Evolutionary conservation across 2,113 vertebrate species (phyloP).

Genomic region (Nothobranchius kuhntae): DNA sequence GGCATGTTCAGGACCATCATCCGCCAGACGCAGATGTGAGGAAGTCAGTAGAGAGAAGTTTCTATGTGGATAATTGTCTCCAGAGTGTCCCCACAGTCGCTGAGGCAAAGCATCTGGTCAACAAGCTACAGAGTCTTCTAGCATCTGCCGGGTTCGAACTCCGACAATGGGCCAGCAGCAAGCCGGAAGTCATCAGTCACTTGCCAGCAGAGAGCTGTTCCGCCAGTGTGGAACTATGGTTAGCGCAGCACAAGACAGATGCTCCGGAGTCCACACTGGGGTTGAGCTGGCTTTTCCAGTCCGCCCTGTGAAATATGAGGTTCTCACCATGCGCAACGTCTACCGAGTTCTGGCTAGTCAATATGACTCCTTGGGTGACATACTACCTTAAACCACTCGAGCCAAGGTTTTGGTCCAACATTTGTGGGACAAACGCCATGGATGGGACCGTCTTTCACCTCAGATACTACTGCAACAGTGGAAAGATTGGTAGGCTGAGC

Average conservation of each 20-base stretch:
- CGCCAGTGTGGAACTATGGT: not conserved
- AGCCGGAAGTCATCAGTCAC: not conserved
- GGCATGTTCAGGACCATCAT: not conserved
- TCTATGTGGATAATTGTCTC: not conserved
- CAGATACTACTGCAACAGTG: not conserved
- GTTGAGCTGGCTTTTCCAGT: not conserved
- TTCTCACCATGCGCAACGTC: slow-evolving; percentile 15
- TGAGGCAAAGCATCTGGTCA: not conserved
- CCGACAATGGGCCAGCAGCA: not conserved
- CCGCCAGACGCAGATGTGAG: not conserved
- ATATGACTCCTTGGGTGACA: not conserved
- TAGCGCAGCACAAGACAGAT: not conserved
- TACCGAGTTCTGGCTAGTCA: slow-evolving; percentile 4
- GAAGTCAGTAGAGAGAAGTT: not conserved
- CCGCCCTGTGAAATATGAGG: not conserved
- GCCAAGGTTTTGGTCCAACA: not conserved
- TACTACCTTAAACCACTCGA: too few species aligned
- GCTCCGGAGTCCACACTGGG: not conserved
- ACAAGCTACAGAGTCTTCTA: not conserved
- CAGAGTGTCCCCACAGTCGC: not conserved
- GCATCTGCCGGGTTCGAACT: not conserved
- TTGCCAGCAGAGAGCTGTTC: not conserved
- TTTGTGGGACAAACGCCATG: not conserved
- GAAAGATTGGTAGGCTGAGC: not conserved
- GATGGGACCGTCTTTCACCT: not conserved